phyloP scores from a whole-genome alignment of 2,888 invertebrate genomes.

The Drosophila barbarae region DNA sequence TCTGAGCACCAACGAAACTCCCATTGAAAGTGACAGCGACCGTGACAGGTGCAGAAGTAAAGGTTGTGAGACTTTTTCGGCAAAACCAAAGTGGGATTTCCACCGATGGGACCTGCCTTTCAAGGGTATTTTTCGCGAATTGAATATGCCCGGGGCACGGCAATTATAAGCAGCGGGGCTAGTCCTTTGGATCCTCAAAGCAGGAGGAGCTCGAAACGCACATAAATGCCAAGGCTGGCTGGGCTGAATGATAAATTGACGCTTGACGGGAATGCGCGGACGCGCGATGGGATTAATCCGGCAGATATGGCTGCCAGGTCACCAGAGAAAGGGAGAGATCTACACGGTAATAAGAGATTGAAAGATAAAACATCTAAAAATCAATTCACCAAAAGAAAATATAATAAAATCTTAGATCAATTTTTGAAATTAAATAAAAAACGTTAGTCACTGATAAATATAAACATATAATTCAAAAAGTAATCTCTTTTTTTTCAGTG shows the following conservation, averaged over 20 bases:
- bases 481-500: background rate
- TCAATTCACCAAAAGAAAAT: no score
- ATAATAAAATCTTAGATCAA: no score
- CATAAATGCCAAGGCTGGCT: constrained; percentile 32
- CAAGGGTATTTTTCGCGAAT: constrained; percentile 42
- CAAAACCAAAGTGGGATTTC: background rate
- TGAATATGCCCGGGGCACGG: constrained; percentile 37
- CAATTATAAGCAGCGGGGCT: constrained; percentile 41
- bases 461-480: no score
- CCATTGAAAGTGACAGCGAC: constrained; percentile 61
- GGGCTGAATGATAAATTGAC: constrained; percentile 40
- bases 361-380: background rate
- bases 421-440: no score
- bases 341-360: constrained; percentile 11
- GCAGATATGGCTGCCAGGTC: constrained; percentile 16
- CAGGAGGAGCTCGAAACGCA: constrained; percentile 20
- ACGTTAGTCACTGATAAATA: no score
- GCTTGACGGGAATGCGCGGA: constrained; percentile 34
- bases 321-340: constrained; percentile 23
- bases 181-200: constrained; percentile 19
- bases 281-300: constrained; percentile 40
- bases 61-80: constrained; percentile 2
- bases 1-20: constrained; percentile 32
- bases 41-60: constrained; percentile 25
- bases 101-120: background rate